These are phyloP conservation scores for Ptychadena robeensis DNA, from an alignment of 2,797 vertebrate genomes.

Conservation along the genomic window DNA sequence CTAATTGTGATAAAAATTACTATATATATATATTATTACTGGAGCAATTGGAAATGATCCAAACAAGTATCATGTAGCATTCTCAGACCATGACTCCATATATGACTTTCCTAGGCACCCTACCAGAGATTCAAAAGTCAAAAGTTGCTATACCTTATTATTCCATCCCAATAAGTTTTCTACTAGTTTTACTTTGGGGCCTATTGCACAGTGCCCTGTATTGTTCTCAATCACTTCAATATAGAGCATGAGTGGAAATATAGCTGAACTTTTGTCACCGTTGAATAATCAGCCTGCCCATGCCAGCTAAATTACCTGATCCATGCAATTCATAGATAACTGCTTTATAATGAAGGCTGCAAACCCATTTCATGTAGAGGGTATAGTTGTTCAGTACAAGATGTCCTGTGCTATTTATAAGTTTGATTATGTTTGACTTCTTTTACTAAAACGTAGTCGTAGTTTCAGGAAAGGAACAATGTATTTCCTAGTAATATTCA, in stretches of 20 bases:
- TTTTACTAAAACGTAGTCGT: conserved; percentile 26
- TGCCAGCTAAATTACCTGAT: background rate
- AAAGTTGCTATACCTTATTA: too few species aligned
- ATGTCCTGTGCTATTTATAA: conserved; percentile 15
- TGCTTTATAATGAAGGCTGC: background rate
- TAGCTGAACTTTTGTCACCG: background rate
- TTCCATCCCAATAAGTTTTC: too few species aligned
- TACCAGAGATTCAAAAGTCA: too few species aligned
- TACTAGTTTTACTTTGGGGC: too few species aligned
- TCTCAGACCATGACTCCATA: too few species aligned
- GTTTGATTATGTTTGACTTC: conserved; percentile 17
- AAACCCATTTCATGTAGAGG: background rate
- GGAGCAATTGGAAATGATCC: too few species aligned
- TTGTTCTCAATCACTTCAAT: too few species aligned
- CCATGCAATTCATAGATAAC: background rate
- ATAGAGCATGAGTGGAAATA: background rate
- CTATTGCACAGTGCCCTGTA: too few species aligned
- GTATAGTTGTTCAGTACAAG: conserved; percentile 3
- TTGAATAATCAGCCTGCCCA: background rate
- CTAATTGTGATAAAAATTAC: too few species aligned
- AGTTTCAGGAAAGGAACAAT: conserved; percentile 14
- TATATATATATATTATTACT: too few species aligned
- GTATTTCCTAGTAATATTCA: conserved; percentile 28
- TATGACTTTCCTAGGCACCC: too few species aligned
- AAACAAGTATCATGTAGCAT: too few species aligned